Evolutionary conservation across 2,113 vertebrate species (phyloP).

Genomic region (Ploceus nigricollis): DNA sequence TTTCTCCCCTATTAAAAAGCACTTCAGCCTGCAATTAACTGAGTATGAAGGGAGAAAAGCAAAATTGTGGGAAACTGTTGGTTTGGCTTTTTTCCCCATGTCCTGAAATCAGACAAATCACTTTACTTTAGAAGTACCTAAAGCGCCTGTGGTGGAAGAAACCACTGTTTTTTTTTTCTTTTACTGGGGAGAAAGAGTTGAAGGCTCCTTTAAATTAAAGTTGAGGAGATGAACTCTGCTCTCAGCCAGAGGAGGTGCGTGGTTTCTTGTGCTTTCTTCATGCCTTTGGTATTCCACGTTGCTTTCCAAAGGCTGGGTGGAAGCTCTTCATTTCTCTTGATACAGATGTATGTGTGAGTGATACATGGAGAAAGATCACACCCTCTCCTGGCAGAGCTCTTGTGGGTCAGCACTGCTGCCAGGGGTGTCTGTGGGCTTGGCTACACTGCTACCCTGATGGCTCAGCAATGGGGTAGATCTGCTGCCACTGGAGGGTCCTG

Average conservation of each 20-base stretch:
- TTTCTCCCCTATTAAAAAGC: not conserved
- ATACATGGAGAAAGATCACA: fast-evolving
- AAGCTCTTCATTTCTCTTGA: not conserved
- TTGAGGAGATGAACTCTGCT: not conserved
- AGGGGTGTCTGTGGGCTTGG: not conserved
- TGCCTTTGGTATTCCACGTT: not conserved
- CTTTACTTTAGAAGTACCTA: not conserved
- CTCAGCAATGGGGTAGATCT: not conserved
- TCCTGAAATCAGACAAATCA: not conserved
- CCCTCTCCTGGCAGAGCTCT: not conserved
- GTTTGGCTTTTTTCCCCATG: not conserved
- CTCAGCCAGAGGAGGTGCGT: not conserved
- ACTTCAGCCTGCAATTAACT: conserved; percentile 22
- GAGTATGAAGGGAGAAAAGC: not conserved
- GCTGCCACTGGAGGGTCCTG: not conserved
- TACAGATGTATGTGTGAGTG: not conserved
- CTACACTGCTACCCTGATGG: fast-evolving
- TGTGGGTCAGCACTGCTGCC: not conserved
- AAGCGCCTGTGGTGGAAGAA: not conserved
- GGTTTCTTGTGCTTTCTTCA: not conserved
- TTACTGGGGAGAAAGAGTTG: not conserved
- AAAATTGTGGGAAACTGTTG: not conserved
- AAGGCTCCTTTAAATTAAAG: not conserved
- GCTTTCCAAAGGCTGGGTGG: not conserved
- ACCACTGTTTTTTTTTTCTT: not conserved